Evolutionary conservation across 2,888 invertebrate genomes (phyloP).

Genomic region (Melipona beecheii): DNA sequence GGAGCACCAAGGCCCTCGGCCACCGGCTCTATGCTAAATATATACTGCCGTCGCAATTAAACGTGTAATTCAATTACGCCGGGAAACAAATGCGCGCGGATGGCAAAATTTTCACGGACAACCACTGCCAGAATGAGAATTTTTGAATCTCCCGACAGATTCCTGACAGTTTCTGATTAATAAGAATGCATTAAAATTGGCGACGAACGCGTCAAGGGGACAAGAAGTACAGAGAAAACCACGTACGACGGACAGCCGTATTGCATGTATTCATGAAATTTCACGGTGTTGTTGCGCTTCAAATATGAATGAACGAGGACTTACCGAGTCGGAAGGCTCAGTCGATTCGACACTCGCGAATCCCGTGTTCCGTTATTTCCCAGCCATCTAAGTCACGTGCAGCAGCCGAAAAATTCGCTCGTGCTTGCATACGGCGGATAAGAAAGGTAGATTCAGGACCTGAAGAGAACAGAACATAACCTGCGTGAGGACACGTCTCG

Average conservation of each 20-base stretch:
- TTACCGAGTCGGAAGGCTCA: constrained; percentile 16
- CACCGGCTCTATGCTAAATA: constrained; percentile 37
- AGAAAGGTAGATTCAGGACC: constrained; percentile 29
- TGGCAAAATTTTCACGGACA: too few relatives aligned
- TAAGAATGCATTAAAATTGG: too few relatives aligned
- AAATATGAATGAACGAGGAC: background rate
- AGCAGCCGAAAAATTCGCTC: constrained; percentile 27
- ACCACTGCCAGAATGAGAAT: too few relatives aligned
- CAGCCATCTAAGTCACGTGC: constrained; percentile 32
- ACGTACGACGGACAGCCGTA: background rate
- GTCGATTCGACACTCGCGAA: constrained; percentile 4
- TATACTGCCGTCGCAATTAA: constrained; percentile 42
- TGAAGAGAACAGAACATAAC: constrained; percentile 10
- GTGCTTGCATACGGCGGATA: constrained; percentile 26
- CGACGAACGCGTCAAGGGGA: background rate
- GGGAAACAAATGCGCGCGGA: constrained; percentile 13
- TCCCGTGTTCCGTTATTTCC: constrained; percentile 5
- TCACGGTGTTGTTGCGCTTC: background rate
- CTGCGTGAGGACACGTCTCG: background rate
- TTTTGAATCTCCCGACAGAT: too few relatives aligned
- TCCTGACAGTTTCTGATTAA: too few relatives aligned
- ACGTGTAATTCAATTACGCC: constrained; percentile 41
- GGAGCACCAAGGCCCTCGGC: constrained; percentile 44
- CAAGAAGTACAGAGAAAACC: background rate
- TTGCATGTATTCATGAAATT: background rate